Percentiles rank a stretch among this genome's conserved stretches.
Evolutionary conservation across 2,888 invertebrate genomes (phyloP).

Genomic region (Volucella inflata): DNA sequence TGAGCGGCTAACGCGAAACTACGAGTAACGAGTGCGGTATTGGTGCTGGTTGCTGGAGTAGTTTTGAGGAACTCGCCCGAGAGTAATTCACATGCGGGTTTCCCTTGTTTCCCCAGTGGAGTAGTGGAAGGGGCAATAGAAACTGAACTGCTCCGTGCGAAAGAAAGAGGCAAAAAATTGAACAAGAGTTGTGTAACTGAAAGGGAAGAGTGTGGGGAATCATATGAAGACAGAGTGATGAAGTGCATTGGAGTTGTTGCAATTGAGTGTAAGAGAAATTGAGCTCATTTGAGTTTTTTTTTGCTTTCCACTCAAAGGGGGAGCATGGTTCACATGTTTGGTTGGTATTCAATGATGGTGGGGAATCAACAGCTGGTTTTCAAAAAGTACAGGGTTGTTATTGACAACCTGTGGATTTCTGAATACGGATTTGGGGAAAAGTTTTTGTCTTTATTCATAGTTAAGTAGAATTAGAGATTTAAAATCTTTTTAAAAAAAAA

Average conservation of each 20-base stretch:
- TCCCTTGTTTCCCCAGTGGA: neutral
- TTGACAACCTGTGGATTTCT: constrained; percentile 44
- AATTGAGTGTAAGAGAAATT: constrained; percentile 10
- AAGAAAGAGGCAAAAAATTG: constrained; percentile 29
- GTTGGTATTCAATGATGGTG: neutral
- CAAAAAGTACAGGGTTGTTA: constrained; percentile 49
- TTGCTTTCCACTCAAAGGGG: neutral
- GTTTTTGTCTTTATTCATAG: neutral
- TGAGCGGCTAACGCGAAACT: constrained; percentile 35
- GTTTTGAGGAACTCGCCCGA: constrained; percentile 31
- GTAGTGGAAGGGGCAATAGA: neutral
- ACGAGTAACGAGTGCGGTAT: constrained; percentile 10
- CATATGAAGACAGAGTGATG: neutral
- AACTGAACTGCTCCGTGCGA: neutral
- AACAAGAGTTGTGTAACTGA: neutral
- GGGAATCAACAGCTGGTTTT: constrained; percentile 4
- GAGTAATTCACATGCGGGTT: constrained; percentile 27
- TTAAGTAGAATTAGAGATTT: too few species aligned
- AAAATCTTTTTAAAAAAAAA: too few species aligned
- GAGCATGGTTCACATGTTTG: neutral
- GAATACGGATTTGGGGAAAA: neutral
- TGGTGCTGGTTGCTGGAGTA: constrained; percentile 35
- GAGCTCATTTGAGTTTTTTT: too few species aligned
- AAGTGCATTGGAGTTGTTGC: constrained; percentile 11
- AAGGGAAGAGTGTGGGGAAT: neutral